Percentiles rank a stretch among this genome's conserved stretches.
Conservation (phyloP, 2,113 vertebrate species). For the Epinephelus cyanopodus region DNA sequence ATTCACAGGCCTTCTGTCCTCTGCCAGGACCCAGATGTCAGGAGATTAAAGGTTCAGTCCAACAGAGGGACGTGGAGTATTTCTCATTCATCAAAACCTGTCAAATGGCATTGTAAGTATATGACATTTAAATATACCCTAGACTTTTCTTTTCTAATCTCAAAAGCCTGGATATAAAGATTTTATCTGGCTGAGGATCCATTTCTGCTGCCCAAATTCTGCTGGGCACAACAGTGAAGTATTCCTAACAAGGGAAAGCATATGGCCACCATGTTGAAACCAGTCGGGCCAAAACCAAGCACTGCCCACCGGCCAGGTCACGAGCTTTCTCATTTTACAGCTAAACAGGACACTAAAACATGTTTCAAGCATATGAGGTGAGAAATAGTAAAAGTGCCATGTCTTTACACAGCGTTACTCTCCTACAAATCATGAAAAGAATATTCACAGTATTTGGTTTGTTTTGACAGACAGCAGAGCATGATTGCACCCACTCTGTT, state of each 20-base stretch:
- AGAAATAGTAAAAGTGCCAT: too few relatives aligned
- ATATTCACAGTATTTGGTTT: neutral
- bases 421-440: neutral
- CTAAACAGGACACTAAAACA: too few relatives aligned
- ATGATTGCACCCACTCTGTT: neutral
- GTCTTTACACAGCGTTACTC: neutral
- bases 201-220: neutral
- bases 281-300: too few relatives aligned
- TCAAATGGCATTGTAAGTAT: neutral
- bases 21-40: conserved; percentile 40
- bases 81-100: neutral
- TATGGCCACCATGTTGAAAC: too few relatives aligned
- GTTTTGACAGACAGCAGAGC: conserved; percentile 1
- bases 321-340: too few relatives aligned
- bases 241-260: neutral
- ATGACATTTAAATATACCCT: neutral
- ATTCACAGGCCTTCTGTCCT: conserved; percentile 36
- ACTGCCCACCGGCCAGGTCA: too few relatives aligned
- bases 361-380: too few relatives aligned
- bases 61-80: neutral
- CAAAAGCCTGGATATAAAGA: neutral
- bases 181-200: neutral
- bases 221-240: neutral
- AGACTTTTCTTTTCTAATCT: neutral
- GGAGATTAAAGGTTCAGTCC: conserved; percentile 35